Base-by-base conservation (phyloP, 1,140 invertebrate species). In the Drosophila parvula region DNA sequence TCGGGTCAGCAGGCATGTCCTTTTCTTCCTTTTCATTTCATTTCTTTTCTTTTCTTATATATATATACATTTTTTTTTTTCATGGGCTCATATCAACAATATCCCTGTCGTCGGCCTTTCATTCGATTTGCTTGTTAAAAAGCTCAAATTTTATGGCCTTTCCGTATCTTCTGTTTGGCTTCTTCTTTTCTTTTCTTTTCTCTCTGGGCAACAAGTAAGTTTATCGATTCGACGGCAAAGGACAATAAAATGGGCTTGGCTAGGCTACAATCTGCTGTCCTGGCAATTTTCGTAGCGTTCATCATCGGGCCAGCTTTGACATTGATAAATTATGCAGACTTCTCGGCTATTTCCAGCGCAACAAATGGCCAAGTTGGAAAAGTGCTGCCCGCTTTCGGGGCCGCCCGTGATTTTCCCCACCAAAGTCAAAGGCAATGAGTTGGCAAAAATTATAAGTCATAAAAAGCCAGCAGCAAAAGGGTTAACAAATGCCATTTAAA, bases 81-180 rank as follows among this genome's bases (percentile, higher is more conserved):
- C 32, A 28, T 62, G 12, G 10, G 45, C 60, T 55, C 84, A 78
- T 75, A 85, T 81, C 62, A 61, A 80, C 55, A 65, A 65, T 78
- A 62, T 78, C 71, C 64, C 65, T 70, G 75, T 78, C 75, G 74
- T 77, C 63, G 74, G 67, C 70, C 74, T 88, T 88, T 83, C 79
- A 79, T 88, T 88, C 79, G 85, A 83, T 88, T 90, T 90, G 77
- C 80, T 89, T 90, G 81, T 81, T 89, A 81, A 84, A 89, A 89
- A 89, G 85, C 85, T 84, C 74, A 90, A 89, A 88, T 90, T 89
- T 89, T 89, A 89, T 89, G 85, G 81, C 67, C 74, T 79, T 74
- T 73, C 51, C 81, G 63, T 65, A 63, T 57, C 55, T 70, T 43
- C 45, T 65, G 48, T 27, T 50, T 16, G 51, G 47, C 27, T 75